Base-by-base conservation (phyloP, 2,797 vertebrate species). In the Dallia pectoralis region DNA sequence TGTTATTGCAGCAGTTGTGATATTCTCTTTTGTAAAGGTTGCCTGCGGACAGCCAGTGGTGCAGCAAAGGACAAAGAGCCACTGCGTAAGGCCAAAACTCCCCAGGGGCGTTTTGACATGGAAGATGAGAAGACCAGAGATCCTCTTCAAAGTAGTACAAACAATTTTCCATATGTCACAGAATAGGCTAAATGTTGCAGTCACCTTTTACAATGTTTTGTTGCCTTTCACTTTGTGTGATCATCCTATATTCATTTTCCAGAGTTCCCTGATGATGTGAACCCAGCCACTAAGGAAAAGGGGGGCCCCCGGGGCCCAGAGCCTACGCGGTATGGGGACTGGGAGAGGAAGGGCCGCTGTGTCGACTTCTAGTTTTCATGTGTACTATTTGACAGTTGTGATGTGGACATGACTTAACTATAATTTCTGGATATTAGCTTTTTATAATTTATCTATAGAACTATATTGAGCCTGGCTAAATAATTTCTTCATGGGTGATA, bases 341-440 rank as follows among this genome's bases (percentile, higher is more conserved):
- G 97, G 98, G 98, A 99, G 85, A 94, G 97, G 81, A 99, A 96
- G 89, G 98, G 98, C 75, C 96, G 97, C 77, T 99, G 97, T 83
- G 94, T 98, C 77, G 97, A 99, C 88, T 99, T 99, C 87, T 99
- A 94, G 87, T 67, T 67, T 18, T 25, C 18, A 51, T 51, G 19
- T 6, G 7, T 25, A 25, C 4, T n/a, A 59, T 59, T 25, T 59
- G 25, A 59, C 53, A 56, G 19, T n/a, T 56, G n/a, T n/a, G n/a
- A 30, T 29, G 27, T 62, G 61, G 27, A 62, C 61, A 30, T 62
- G 16, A 19, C 51, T 53, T 53, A 66, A 7, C 30, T 36, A 36
- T 66, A n/a, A 36, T 9, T 67, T 3, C 25, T 67, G 33, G 44
- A 67, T 67, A n/a, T 67, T 44, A 12, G 14, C 12, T 12, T 44